Evolutionary conservation across 2,888 invertebrate genomes (phyloP).

Genomic region (Automeris io): DNA sequence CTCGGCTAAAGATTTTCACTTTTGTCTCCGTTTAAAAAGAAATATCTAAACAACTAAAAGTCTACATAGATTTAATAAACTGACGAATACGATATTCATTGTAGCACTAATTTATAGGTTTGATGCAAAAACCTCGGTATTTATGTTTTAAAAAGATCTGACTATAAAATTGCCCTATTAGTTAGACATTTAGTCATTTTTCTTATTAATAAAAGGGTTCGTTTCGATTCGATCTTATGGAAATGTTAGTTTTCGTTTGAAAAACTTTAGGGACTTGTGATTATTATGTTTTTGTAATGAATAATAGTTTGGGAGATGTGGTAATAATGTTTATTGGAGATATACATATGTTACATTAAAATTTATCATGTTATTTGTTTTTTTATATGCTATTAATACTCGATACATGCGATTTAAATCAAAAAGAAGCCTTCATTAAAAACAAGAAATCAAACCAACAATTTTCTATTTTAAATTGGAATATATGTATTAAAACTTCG

Average conservation of each 20-base stretch:
- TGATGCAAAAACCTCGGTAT: too few relatives aligned
- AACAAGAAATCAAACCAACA: too few relatives aligned
- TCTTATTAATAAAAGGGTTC: conserved; percentile 56
- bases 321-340: conserved; percentile 1
- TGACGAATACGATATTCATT: too few relatives aligned
- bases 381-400: too few relatives aligned
- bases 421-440: too few relatives aligned
- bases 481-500: too few relatives aligned
- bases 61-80: too few relatives aligned
- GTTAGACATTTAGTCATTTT: conserved; percentile 73
- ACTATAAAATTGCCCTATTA: conserved; percentile 69
- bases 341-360: not conserved
- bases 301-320: conserved; percentile 5
- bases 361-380: not conserved
- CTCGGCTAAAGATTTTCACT: too few relatives aligned
- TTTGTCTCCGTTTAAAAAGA: too few relatives aligned
- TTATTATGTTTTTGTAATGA: conserved; percentile 6
- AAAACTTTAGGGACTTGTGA: not conserved
- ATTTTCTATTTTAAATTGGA: too few relatives aligned
- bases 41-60: too few relatives aligned
- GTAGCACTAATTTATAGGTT: conserved; percentile 13
- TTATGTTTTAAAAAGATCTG: conserved; percentile 59
- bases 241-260: conserved; percentile 31
- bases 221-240: conserved; percentile 63
- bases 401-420: too few relatives aligned